These are phyloP conservation scores for Oncorhynchus tshawytscha DNA, from an alignment of 2,113 vertebrate genomes.

Conservation along the genomic window DNA sequence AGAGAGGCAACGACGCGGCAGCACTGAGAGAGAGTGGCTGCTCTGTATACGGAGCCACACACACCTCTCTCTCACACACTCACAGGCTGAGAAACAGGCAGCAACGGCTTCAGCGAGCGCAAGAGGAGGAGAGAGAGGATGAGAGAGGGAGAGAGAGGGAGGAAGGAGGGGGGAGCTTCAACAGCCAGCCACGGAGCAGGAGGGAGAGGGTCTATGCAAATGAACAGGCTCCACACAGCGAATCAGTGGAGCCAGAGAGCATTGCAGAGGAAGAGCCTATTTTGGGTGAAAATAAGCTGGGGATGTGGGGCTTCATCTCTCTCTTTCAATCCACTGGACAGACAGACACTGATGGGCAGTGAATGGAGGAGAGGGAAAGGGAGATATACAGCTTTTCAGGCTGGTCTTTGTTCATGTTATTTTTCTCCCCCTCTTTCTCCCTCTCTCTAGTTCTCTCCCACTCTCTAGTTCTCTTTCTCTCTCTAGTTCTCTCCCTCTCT, in stretches of 20 bases:
- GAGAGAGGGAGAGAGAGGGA: constrained; percentile 45
- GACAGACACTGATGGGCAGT: background rate
- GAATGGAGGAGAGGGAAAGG: constrained; percentile 20
- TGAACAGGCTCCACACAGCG: constrained; percentile 89
- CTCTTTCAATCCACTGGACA: constrained; percentile 43
- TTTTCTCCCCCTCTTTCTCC: constrained; percentile 8
- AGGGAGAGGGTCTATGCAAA: constrained; percentile 93
- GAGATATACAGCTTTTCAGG: constrained; percentile 6
- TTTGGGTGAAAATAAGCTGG: constrained; percentile 73
- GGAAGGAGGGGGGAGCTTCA: constrained; percentile 80
- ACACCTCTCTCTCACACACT: background rate
- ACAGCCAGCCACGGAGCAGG: constrained; percentile 77
- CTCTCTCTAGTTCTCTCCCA: no score
- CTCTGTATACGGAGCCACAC: constrained; percentile 5
- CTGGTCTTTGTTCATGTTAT: constrained; percentile 5
- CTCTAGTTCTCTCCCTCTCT: no score
- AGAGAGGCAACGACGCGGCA: constrained; percentile 4
- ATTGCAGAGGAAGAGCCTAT: constrained; percentile 93
- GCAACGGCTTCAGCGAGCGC: constrained; percentile 32
- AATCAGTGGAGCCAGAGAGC: constrained; percentile 88
- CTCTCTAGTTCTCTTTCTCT: no score
- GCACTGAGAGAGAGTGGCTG: constrained; percentile 53
- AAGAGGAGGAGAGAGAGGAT: constrained; percentile 46
- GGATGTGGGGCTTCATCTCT: constrained; percentile 74
- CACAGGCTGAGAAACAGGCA: constrained; percentile 50